Evolutionary conservation across 2,113 vertebrate species (phyloP), one percentile per base, ranked within the genome.

Genomic region (Thinocorus orbignyianus): DNA sequence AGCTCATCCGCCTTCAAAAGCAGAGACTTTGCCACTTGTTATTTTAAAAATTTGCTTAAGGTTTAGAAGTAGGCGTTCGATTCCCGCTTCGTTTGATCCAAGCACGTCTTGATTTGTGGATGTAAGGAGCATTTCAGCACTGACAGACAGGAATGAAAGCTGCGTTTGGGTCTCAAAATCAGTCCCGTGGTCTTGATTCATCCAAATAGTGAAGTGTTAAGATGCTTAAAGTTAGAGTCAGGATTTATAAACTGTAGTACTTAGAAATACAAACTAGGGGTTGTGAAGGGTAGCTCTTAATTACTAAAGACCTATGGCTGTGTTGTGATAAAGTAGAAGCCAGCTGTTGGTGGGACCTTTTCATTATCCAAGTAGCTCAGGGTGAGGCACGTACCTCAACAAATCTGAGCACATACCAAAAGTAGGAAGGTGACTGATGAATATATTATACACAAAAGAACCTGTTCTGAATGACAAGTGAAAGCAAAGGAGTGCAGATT

Each of bases 1-100:
- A 2, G 37, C 12, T 30, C 7, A 25, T n/a, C 5, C 1, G 33
- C 25, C 42, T 33, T 28, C 5, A 69, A 9, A 2, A 1, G 24
- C 12, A 57, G 3, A 66, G 39, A 3, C 61, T 26, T 19, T 1
- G 7, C 24, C 11, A 2, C 3, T 74, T 74, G n/a, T 44, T 31
- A 10, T 13, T 42, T 30, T 46, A 30, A 35, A 24, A 31, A 48
- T 57, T 39, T 3, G 4, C 76, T 78, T 79, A 8, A 58, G 30
- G 81, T 77, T 37, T 31, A 41, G 35, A 52, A 28, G 17, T 9
- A 51, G 44, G 15, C 35, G 4, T 19, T 9, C 3, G 0, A 2
- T 66, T 66, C 37, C 8, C 17, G 17, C 57, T 41, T 41, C 42
- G 6, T n/a, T 61, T 41, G 58, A 15, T 33, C n/a, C 48, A 5